Conservation (phyloP, 2,888 invertebrate genomes). For the Drosophila hamatofila region DNA sequence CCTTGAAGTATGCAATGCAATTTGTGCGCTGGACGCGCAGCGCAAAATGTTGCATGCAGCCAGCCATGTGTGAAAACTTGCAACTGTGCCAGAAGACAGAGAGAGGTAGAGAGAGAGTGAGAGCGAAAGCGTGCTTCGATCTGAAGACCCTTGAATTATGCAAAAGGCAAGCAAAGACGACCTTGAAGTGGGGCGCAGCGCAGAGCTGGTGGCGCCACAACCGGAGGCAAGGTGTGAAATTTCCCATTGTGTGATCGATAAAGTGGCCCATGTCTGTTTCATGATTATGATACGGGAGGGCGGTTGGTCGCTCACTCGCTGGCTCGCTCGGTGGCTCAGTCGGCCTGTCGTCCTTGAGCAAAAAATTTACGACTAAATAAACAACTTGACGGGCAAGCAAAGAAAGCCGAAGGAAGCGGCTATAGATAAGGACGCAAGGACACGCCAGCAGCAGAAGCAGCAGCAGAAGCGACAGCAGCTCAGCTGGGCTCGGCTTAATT, state of each 20-base stretch:
- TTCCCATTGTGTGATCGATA: constrained; percentile 79
- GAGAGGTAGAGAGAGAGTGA: neutral
- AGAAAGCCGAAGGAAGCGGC: constrained; percentile 16
- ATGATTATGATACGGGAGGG: constrained; percentile 44
- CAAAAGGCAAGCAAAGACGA: constrained; percentile 49
- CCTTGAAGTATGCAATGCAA: constrained; percentile 77
- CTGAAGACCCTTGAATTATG: constrained; percentile 65
- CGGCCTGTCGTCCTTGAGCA: constrained; percentile 48
- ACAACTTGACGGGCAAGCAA: constrained; percentile 62
- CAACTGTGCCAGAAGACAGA: constrained; percentile 42
- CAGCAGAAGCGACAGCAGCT: constrained; percentile 2
- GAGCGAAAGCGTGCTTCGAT: neutral
- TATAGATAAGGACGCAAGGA: constrained; percentile 65
- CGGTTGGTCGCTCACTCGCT: neutral
- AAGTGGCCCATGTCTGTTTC: constrained; percentile 54
- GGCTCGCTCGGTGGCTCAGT: neutral
- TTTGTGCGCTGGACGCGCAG: constrained; percentile 56
- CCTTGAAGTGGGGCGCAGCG: constrained; percentile 51
- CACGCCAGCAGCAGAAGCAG: constrained; percentile 5
- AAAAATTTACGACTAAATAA: constrained; percentile 76
- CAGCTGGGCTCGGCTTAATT: constrained; percentile 36
- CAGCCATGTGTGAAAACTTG: constrained; percentile 60
- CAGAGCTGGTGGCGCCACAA: constrained; percentile 20
- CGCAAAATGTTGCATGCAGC: constrained; percentile 60
- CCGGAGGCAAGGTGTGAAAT: constrained; percentile 66